Base-by-base conservation (phyloP, 2,113 vertebrate genomes). In the Anguilla japonica region DNA sequence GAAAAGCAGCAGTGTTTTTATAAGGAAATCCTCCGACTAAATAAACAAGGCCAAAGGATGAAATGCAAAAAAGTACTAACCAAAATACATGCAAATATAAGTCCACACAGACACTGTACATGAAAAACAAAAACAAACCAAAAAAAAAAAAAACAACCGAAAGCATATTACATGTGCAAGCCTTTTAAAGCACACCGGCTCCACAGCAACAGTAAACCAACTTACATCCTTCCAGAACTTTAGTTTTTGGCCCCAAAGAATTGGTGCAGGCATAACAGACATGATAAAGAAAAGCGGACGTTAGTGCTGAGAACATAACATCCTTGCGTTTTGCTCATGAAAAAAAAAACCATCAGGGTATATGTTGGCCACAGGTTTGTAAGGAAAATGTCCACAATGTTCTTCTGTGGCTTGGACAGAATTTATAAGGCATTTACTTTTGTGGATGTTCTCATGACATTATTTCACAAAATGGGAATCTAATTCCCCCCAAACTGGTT, bases 211-310 rank as follows among this genome's bases (percentile, higher is more conserved):
- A 71, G 40, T 71, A 41, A 83, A 80, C 75, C 88, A 94, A 99
- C 98, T 99, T 99, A 99, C 98, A 97, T 97, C 96, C 95, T 94
- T 97, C 96, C 96, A 97, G 97, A 95, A 99, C 96, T 97, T 97
- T 97, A 94, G 96, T 95, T 97, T 97, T 97, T 92, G 93, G 94
- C 95, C 94, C 95, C 95, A 95, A 95, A 96, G 95, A 96, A 96
- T 95, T 95, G 96, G 96, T 95, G 96, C 95, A 93, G 94, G 93
- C 96, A 93, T 90, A 93, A 94, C 95, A 93, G 95, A 96, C 90
- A 94, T 90, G 94, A 94, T 95, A 95, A 95, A 97, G 94, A 97
- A 95, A 97, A 96, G 87, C 89, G 95, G 88, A 94, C 92, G 93
- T 98, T 97, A 98, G 95, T 95, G 87, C 50, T 87, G 91, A 92